Percentiles rank a stretch among this genome's conserved stretches.
phyloP scores from a whole-genome alignment of 2,888 invertebrate genomes.

The Drosophila peninsularis region DNA sequence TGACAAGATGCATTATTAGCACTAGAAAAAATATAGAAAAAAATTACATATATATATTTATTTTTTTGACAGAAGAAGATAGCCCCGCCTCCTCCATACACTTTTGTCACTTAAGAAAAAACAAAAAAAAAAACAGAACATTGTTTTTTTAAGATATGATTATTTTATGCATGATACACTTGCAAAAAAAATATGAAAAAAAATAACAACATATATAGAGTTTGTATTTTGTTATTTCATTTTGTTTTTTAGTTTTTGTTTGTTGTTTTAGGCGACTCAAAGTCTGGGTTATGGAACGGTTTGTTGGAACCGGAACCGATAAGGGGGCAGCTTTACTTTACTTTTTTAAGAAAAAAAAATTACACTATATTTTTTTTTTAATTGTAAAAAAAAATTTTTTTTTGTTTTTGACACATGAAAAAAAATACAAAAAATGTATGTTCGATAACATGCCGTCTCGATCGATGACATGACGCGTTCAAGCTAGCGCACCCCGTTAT shows the following conservation, averaged over 20 bases:
- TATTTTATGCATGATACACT: slow-evolving; percentile 54
- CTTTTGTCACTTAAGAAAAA: slow-evolving; percentile 41
- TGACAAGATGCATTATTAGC: slow-evolving; percentile 24
- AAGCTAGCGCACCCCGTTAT: slow-evolving; percentile 68
- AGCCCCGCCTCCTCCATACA: slow-evolving; percentile 28
- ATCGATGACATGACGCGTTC: slow-evolving; percentile 34
- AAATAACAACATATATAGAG: slow-evolving; percentile 39
- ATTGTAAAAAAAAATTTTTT: slow-evolving; percentile 23
- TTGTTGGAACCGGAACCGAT: slow-evolving; percentile 65
- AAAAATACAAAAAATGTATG: slow-evolving; percentile 57
- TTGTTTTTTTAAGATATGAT: slow-evolving; percentile 32
- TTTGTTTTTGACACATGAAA: slow-evolving; percentile 51
- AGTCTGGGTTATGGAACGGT: slow-evolving; percentile 22
- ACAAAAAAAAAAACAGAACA: slow-evolving; percentile 25
- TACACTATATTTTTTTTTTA: slow-evolving; percentile 21
- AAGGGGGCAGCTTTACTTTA: slow-evolving; percentile 58
- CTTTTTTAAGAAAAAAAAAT: slow-evolving; percentile 19
- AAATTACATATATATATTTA: slow-evolving; percentile 17
- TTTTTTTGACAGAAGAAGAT: slow-evolving; percentile 10
- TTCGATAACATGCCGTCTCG: slow-evolving; percentile 16
- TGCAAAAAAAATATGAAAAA: slow-evolving; percentile 59
- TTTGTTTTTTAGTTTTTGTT: slow-evolving; percentile 17
- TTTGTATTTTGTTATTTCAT: slow-evolving; percentile 3
- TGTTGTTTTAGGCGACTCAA: slow-evolving; percentile 18
- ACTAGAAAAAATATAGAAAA: slow-evolving; percentile 38